phyloP scores from a whole-genome alignment of 1,140 invertebrate genomes.

The Nautilus pompilius region DNA sequence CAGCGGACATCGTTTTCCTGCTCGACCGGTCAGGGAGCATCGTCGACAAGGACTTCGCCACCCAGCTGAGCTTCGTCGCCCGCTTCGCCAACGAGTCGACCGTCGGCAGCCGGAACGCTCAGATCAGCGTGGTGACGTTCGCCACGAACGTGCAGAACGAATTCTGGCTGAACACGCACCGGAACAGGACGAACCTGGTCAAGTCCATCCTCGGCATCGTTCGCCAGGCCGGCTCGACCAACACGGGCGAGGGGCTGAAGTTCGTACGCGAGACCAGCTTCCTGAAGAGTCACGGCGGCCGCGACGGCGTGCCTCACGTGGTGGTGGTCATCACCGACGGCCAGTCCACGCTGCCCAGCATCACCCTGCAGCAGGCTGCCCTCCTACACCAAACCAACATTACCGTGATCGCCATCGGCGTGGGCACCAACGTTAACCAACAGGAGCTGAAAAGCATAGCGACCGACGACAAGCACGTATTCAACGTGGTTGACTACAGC shows the following conservation, averaged over 20 bases:
- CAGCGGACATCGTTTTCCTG: conserved; percentile 20
- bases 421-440: conserved; percentile 14
- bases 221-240: conserved; percentile 10
- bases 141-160: conserved; percentile 10
- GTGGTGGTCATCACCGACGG: conserved; percentile 31
- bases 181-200: not conserved
- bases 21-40: conserved; percentile 20
- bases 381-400: conserved; percentile 16
- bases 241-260: conserved; percentile 18
- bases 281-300: conserved; percentile 11
- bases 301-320: conserved; percentile 17
- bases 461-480: conserved; percentile 11
- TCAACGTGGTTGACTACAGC: conserved; percentile 8
- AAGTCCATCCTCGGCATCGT: conserved; percentile 7
- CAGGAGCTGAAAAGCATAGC: conserved; percentile 18
- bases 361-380: conserved; percentile 12
- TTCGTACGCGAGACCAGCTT: conserved; percentile 20
- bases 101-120: conserved; percentile 10
- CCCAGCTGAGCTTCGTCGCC: conserved; percentile 15
- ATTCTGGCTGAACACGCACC: conserved; percentile 17
- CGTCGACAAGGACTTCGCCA: conserved; percentile 14
- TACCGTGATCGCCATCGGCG: conserved; percentile 21
- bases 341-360: conserved; percentile 11
- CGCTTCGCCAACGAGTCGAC: conserved; percentile 10
- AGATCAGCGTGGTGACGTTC: conserved; percentile 27